phyloP scores from a whole-genome alignment of 1,140 invertebrate species.

The Bombus huntii region DNA sequence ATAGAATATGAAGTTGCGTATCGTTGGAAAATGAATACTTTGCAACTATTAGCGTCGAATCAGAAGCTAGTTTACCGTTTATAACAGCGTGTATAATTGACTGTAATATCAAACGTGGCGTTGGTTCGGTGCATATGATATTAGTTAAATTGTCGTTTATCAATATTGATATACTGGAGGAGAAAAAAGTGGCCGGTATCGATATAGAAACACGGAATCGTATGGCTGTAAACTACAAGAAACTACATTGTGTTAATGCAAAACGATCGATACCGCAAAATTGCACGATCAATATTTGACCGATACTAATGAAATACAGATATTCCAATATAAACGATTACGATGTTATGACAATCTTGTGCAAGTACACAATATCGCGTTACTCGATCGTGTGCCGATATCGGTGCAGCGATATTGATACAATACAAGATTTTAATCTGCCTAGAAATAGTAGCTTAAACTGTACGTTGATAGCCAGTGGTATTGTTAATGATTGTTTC shows the following conservation, averaged over 20 bases:
- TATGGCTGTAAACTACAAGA: not conserved
- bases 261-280: not conserved
- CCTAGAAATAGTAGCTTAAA: not conserved
- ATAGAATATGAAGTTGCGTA: not conserved
- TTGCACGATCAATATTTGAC: constrained; percentile 3
- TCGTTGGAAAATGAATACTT: not conserved
- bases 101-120: not conserved
- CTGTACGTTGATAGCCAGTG: not conserved
- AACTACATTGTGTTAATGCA: not conserved
- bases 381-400: not conserved
- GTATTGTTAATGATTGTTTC: not conserved
- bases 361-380: not conserved
- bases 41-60: not conserved
- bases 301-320: not conserved
- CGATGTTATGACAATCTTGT: not conserved
- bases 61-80: not conserved
- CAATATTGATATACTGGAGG: not conserved
- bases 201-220: fast-evolving
- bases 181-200: not conserved
- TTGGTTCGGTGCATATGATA: too few species aligned
- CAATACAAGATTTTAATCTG: not conserved
- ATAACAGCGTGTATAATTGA: not conserved
- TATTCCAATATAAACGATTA: not conserved
- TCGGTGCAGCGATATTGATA: not conserved
- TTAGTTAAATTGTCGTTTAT: not conserved